These are phyloP conservation scores for Andinoacara biseriatus DNA, from an alignment of 2,113 vertebrate species.

Conservation along the genomic window DNA sequence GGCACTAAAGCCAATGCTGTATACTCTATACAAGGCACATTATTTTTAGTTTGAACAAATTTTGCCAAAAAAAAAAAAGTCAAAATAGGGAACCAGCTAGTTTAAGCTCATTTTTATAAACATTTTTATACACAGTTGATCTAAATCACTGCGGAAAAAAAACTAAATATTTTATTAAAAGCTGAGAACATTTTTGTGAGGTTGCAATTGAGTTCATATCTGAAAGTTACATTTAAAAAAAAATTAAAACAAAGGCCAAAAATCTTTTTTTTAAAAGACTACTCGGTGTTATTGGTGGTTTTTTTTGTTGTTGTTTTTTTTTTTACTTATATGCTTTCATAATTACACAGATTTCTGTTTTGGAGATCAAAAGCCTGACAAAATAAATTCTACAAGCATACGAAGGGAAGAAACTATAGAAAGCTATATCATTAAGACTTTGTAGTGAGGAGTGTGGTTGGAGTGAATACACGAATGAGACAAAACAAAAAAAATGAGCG, in stretches of 20 bases:
- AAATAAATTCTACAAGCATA: neutral
- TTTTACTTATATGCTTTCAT: neutral
- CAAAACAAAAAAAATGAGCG: slow-evolving; percentile 15
- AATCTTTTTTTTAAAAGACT: too few species aligned
- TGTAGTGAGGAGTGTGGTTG: neutral
- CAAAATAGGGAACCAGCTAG: neutral
- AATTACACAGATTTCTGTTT: neutral
- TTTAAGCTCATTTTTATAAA: neutral
- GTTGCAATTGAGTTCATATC: neutral
- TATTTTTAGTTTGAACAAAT: slow-evolving; percentile 17
- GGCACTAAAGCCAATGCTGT: neutral
- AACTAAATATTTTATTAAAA: slow-evolving; percentile 3
- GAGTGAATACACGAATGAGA: neutral
- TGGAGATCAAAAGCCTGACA: neutral
- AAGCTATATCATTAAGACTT: neutral
- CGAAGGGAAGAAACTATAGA: neutral
- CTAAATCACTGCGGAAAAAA: slow-evolving; percentile 10
- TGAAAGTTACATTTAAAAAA: neutral
- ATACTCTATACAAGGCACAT: neutral
- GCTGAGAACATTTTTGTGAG: neutral
- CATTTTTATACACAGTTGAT: neutral
- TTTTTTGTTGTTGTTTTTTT: neutral
- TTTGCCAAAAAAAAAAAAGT: neutral
- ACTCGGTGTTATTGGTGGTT: neutral
- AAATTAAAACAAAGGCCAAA: too few species aligned